phyloP scores from a whole-genome alignment of 2,888 invertebrate genomes.

The Labia minor region DNA sequence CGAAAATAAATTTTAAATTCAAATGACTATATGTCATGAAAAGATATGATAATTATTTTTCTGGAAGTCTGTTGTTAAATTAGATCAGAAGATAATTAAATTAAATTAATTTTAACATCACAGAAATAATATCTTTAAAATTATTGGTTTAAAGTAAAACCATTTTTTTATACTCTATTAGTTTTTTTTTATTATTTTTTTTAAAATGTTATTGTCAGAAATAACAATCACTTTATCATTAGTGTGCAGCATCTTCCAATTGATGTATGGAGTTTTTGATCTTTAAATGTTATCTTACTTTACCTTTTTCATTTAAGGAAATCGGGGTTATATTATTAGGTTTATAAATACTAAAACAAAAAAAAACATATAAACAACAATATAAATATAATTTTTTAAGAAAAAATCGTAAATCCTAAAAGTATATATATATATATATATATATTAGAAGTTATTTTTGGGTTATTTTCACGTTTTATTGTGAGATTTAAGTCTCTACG shows the following conservation, averaged over 20 bases:
- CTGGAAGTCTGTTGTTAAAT: too few relatives aligned
- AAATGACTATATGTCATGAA: too few relatives aligned
- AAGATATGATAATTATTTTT: too few relatives aligned
- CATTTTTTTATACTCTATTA: background rate
- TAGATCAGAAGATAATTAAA: too few relatives aligned
- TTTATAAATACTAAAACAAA: conserved; percentile 33
- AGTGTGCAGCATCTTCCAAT: too few relatives aligned
- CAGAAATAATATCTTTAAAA: background rate
- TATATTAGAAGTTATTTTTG: too few relatives aligned
- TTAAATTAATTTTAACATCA: conserved; percentile 4
- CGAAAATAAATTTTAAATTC: too few relatives aligned
- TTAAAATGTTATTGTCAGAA: background rate
- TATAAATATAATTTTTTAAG: background rate
- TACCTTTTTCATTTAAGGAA: conserved; percentile 31
- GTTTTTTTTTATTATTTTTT: background rate
- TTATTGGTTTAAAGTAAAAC: background rate
- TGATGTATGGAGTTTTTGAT: background rate
- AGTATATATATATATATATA: too few relatives aligned
- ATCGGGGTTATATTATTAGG: conserved; percentile 35
- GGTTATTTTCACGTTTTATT: too few relatives aligned
- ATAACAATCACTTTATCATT: background rate
- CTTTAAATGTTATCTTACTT: conserved; percentile 27
- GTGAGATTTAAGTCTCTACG: too few relatives aligned
- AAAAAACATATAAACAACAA: background rate
- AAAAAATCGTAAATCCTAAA: too few relatives aligned